phyloP scores from a whole-genome alignment of 2,888 invertebrate genomes.

The Limnephilus marmoratus region DNA sequence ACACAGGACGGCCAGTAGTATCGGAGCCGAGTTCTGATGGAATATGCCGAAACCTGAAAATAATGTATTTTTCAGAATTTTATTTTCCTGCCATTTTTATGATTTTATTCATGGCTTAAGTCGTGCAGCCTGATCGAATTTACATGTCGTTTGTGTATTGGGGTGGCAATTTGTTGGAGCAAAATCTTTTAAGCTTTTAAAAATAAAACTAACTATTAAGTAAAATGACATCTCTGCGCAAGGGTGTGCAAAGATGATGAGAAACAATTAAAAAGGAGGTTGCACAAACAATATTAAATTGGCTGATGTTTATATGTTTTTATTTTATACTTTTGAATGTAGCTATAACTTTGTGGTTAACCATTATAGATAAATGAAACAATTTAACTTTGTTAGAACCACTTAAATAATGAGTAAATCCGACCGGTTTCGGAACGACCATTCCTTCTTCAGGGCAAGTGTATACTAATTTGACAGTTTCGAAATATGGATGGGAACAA shows the following conservation, averaged over 20 bases:
- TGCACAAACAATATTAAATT: background rate
- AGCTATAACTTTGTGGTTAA: too few relatives aligned
- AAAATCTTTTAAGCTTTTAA: background rate
- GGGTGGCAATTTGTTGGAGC: background rate
- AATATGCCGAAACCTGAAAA: slow-evolving; percentile 22
- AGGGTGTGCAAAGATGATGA: background rate
- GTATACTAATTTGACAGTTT: too few relatives aligned
- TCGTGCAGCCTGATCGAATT: background rate
- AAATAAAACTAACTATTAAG: background rate
- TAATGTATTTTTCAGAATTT: background rate
- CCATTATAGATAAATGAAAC: too few relatives aligned
- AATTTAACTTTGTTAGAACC: too few relatives aligned
- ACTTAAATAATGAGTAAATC: too few relatives aligned
- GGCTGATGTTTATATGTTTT: too few relatives aligned
- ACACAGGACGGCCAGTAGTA: slow-evolving; percentile 35
- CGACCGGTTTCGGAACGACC: too few relatives aligned
- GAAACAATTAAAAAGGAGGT: background rate
- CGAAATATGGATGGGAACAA: too few relatives aligned
- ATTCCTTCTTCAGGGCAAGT: too few relatives aligned
- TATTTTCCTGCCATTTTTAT: background rate
- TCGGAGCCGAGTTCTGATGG: slow-evolving; percentile 41
- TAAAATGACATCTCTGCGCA: background rate
- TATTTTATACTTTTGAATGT: too few relatives aligned
- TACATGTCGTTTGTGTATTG: background rate
- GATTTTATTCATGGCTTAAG: background rate